These are phyloP conservation scores for Pogonomyrmex barbatus DNA, from an alignment of 1,140 invertebrate species.

Conservation along the genomic window DNA sequence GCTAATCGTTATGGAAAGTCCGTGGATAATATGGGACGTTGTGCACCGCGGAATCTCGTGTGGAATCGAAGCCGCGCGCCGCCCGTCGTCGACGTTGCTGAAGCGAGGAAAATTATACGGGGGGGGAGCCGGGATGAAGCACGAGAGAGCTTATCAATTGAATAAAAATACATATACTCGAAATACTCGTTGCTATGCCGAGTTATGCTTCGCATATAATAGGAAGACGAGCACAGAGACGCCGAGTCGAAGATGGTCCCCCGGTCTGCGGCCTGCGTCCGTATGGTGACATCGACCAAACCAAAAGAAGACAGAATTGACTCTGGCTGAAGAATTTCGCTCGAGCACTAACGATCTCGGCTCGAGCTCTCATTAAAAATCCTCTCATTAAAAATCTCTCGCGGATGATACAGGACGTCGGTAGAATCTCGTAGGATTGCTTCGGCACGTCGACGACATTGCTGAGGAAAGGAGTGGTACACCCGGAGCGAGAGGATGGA, in stretches of 20 bases:
- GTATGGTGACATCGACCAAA: too few species aligned
- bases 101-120: conserved; percentile 41
- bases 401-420: conserved; percentile 47
- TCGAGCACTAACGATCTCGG: background rate
- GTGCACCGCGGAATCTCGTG: conserved; percentile 59
- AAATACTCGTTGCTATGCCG: conserved; percentile 1
- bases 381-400: conserved; percentile 12
- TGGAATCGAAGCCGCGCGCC: conserved; percentile 47
- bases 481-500: conserved; percentile 51
- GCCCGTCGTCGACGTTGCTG: conserved; percentile 39
- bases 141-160: conserved; percentile 26
- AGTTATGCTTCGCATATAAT: background rate
- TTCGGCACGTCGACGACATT: conserved; percentile 51
- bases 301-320: background rate
- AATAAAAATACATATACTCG: background rate
- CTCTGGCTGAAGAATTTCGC: background rate
- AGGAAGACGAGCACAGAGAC: background rate
- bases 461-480: conserved; percentile 57
- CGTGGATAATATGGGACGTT: conserved; percentile 75
- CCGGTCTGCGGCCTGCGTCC: background rate
- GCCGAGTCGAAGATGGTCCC: background rate
- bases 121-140: background rate
- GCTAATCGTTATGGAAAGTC: conserved; percentile 79
- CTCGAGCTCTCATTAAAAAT: conserved; percentile 12
- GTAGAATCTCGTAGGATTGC: conserved; percentile 63